Evolutionary conservation across 2,113 vertebrate genomes (phyloP), one percentile per base, ranked within the genome.

Genomic region (Cranoglanis bouderius): DNA sequence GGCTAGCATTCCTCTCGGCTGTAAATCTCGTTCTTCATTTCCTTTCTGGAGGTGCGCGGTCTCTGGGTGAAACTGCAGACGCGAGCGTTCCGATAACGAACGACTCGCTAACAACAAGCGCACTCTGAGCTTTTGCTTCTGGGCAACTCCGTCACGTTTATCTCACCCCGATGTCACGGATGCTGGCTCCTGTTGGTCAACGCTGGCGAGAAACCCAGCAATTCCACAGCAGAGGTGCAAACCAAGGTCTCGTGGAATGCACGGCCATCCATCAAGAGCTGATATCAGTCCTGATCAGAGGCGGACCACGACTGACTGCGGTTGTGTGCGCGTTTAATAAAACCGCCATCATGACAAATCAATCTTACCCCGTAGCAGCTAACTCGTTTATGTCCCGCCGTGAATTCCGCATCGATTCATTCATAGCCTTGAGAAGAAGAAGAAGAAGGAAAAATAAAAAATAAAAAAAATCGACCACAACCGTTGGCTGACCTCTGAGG

Each of bases 51-150:
- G 75, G 87, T 88, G 90, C 70, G n/a, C 72, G 24, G 85, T 80
- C 83, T 86, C 86, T 74, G 85, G 77, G 88, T 90, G 87, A 89
- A 88, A 87, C 87, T 90, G 84, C 63, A 90, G 87, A 92, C 82
- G 86, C 78, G 65, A 80, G 75, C 75, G 87, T 87, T 43, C 74
- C 55, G 78, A 86, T 88, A 91, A 92, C 86, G 85, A 80, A 90
- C 77, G 90, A 85, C 90, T 88, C 91, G 90, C 90, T 90, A 93
- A 92, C 91, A 93, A 93, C 91, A 93, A 91, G 92, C 93, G 92
- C 90, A 91, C 91, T 91, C 88, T 46, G 87, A 84, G 85, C 90
- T 85, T 90, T 86, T 26, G 91, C 88, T 93, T 93, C 93, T 92
- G 92, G 93, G 94, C 93, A 94, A 92, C 92, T 89, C 92, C 18